Conservation (phyloP, 2,888 invertebrate genomes). For the Linnaemya tessellans region DNA sequence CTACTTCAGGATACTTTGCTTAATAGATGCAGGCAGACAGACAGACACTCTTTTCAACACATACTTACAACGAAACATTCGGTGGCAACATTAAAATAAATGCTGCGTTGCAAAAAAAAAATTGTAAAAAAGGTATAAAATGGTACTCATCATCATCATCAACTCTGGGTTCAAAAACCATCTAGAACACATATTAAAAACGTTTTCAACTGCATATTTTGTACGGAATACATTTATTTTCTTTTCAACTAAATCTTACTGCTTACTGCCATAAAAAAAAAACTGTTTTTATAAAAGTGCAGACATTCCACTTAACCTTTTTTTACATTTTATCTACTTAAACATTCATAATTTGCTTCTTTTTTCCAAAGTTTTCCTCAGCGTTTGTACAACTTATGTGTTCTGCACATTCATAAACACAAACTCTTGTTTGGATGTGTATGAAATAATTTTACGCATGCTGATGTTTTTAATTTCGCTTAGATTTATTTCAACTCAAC, state of each 20-base stretch:
- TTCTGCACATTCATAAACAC: no score
- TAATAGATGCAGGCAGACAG: slow-evolving; percentile 55
- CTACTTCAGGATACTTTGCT: slow-evolving; percentile 59
- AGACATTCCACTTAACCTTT: slow-evolving; percentile 61
- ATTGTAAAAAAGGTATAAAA: slow-evolving; percentile 1
- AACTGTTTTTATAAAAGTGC: slow-evolving; percentile 42
- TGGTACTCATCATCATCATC: slow-evolving; percentile 49
- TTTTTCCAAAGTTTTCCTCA: neutral
- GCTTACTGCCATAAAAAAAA: slow-evolving; percentile 9
- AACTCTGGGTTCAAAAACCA: slow-evolving; percentile 45
- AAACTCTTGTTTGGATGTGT: slow-evolving; percentile 11
- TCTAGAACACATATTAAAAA: slow-evolving; percentile 18
- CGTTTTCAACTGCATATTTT: slow-evolving; percentile 8
- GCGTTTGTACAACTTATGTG: slow-evolving; percentile 58
- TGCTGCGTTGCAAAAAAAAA: slow-evolving; percentile 52
- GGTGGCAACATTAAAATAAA: slow-evolving; percentile 60
- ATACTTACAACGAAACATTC: slow-evolving; percentile 34
- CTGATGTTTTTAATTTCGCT: slow-evolving; percentile 7
- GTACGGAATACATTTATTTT: slow-evolving; percentile 4
- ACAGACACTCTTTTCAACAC: slow-evolving; percentile 32
- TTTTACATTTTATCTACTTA: slow-evolving; percentile 45
- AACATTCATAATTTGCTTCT: slow-evolving; percentile 57
- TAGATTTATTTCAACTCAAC: neutral
- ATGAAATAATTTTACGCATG: slow-evolving; percentile 62
- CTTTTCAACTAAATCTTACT: slow-evolving; percentile 13